Percentiles rank a stretch among this genome's conserved stretches.
Conservation (phyloP, 2,797 vertebrate species). For the Chrosomus eos region DNA sequence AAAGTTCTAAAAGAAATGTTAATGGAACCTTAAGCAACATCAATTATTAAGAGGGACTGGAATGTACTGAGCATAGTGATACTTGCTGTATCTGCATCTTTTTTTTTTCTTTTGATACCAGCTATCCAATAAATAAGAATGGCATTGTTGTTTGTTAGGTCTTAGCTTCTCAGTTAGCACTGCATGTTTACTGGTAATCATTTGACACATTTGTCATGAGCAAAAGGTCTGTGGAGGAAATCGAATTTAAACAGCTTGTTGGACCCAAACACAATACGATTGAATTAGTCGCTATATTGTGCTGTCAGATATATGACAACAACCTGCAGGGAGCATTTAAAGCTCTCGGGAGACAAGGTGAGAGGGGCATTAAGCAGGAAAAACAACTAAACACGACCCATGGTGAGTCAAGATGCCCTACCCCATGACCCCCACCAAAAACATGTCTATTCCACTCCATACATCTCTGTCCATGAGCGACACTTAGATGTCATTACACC, state of each 20-base stretch:
- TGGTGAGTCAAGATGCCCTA: constrained; percentile 7
- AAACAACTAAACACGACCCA: constrained; percentile 47
- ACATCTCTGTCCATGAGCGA: neutral
- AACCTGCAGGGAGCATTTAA: constrained; percentile 50
- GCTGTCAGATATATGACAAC: constrained; percentile 54
- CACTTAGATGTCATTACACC: neutral
- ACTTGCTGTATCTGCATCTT: neutral
- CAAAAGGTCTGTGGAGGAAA: constrained; percentile 27
- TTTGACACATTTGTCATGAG: constrained; percentile 15
- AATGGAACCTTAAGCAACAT: neutral
- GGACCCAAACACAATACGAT: constrained; percentile 34
- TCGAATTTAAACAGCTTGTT: constrained; percentile 29
- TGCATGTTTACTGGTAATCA: constrained; percentile 1
- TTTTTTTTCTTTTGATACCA: neutral
- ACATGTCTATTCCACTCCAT: neutral
- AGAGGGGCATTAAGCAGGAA: constrained; percentile 36
- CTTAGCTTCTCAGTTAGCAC: neutral
- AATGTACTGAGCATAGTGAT: neutral
- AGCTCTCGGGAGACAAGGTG: constrained; percentile 34
- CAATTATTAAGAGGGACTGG: neutral
- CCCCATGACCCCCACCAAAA: neutral
- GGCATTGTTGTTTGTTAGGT: neutral
- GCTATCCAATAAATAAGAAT: neutral
- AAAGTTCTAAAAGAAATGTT: neutral
- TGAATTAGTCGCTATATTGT: constrained; percentile 37